Conservation (phyloP, 2,888 invertebrate species). For the Lasiommata megera region DNA sequence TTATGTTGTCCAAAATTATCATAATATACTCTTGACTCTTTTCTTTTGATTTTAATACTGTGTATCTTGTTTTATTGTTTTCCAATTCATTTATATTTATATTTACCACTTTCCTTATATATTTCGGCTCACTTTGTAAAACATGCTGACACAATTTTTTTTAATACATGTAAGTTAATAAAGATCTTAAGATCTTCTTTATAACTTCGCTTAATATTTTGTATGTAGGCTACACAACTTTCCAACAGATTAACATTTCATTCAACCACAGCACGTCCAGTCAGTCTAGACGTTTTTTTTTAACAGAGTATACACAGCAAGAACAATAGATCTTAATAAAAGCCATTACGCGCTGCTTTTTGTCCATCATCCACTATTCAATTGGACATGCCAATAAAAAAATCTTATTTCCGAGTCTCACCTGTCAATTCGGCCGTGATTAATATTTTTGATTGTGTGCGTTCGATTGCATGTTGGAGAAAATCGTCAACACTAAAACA, state of each 20-base stretch:
- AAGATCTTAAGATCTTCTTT: too few species aligned
- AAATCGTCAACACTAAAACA: slow-evolving; percentile 14
- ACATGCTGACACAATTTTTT: too few species aligned
- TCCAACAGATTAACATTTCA: not conserved
- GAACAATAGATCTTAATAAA: slow-evolving; percentile 12
- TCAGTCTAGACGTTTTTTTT: not conserved
- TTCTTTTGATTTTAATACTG: too few species aligned
- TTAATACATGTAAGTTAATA: too few species aligned
- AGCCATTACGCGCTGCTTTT: slow-evolving; percentile 6
- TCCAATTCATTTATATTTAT: too few species aligned
- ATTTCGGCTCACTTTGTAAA: too few species aligned
- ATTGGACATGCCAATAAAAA: slow-evolving; percentile 5
- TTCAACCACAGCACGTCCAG: not conserved
- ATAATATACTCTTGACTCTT: too few species aligned
- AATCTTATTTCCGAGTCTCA: slow-evolving; percentile 10
- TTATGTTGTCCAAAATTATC: too few species aligned
- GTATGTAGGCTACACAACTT: not conserved
- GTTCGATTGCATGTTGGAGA: slow-evolving; percentile 24
- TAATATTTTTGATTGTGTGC: slow-evolving; percentile 25
- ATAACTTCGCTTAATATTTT: too few species aligned
- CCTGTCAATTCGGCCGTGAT: slow-evolving; percentile 30
- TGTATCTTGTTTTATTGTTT: too few species aligned
- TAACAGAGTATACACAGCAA: not conserved
- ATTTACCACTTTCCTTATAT: too few species aligned
- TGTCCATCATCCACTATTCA: slow-evolving; percentile 1